Evolutionary conservation across 2,888 invertebrate genomes (phyloP), one percentile per base, ranked within the genome.

Genomic region (Eutolmus rufibarbis): DNA sequence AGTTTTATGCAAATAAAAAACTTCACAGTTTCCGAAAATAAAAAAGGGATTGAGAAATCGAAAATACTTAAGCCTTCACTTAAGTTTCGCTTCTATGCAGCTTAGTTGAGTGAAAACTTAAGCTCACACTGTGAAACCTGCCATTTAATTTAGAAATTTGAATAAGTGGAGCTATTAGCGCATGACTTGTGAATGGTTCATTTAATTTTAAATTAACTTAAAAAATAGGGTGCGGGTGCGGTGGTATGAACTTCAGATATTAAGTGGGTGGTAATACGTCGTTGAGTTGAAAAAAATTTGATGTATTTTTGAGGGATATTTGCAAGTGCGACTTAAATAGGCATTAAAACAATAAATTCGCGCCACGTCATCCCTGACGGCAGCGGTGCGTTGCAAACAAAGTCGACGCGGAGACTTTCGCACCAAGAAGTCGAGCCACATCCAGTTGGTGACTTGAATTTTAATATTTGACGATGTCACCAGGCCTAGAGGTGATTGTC

Each of bases 401-500:
- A 74, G 74, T 23, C 4, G 23, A 23, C 19, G 16, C 12, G 40
- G 43, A 3, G 19, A 84, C 43, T 74, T 84, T 84, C 74, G 66
- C 66, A 74, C 84, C 74, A 57, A 40, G 74, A 40, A 23, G 34
- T 84, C 84, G 43, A 40, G 66, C 28, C 84, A 84, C 43, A 84
- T 84, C 28, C 66, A 84, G 43, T 66, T 40, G 23, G 74, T 74
- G 84, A 84, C 66, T 84, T 84, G 84, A 84, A 84, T 84, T 66
- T 84, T 84, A 84, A 84, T 84, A 84, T 66, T 84, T 74, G 23
- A 40, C 66, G 66, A 66, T 84, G 84, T 57, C 84, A 84, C 43
- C 43, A 16, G 43, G 66, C 74, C 74, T 74, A 74, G 28, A 74
- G 84, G 66, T 84, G 84, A 74, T 74, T 37, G 74, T 74, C 74